Percentiles rank a stretch among this genome's conserved stretches.
Conservation (phyloP, 1,140 invertebrate genomes). For the Hycleus cichorii region DNA sequence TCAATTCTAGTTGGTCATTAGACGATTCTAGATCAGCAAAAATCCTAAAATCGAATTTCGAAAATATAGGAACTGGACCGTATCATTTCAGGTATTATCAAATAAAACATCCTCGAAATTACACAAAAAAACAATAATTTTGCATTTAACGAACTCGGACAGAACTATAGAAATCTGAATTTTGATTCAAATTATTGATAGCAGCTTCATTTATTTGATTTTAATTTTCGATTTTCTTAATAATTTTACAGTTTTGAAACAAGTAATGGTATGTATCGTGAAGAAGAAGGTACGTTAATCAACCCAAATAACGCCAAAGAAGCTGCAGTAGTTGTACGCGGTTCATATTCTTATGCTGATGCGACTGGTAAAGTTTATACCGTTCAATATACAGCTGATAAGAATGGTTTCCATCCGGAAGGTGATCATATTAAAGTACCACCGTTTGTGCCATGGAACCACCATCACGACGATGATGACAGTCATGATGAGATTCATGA, state of each 20-base stretch:
- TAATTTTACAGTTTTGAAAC: neutral
- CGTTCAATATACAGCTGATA: conserved; percentile 51
- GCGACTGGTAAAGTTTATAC: conserved; percentile 49
- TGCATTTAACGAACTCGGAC: too few relatives aligned
- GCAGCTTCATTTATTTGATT: too few relatives aligned
- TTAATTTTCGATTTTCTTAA: neutral
- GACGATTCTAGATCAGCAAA: neutral
- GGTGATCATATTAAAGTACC: conserved; percentile 41
- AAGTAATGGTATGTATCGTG: conserved; percentile 55
- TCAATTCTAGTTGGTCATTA: neutral
- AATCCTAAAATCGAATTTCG: neutral
- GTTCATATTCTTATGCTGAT: conserved; percentile 50
- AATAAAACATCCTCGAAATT: neutral
- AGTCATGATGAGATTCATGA: neutral
- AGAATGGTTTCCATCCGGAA: conserved; percentile 47
- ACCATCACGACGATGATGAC: neutral
- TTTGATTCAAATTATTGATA: neutral
- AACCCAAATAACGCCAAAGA: conserved; percentile 45
- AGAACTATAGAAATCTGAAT: too few relatives aligned
- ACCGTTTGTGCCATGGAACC: conserved; percentile 25
- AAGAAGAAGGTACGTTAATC: conserved; percentile 54
- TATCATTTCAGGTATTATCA: neutral
- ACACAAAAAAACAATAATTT: neutral
- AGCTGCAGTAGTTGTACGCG: conserved; percentile 27
- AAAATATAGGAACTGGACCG: neutral